Evolutionary conservation across 2,888 invertebrate genomes (phyloP), one percentile per base, ranked within the genome.

Genomic region (Phlogophora meticulosa): DNA sequence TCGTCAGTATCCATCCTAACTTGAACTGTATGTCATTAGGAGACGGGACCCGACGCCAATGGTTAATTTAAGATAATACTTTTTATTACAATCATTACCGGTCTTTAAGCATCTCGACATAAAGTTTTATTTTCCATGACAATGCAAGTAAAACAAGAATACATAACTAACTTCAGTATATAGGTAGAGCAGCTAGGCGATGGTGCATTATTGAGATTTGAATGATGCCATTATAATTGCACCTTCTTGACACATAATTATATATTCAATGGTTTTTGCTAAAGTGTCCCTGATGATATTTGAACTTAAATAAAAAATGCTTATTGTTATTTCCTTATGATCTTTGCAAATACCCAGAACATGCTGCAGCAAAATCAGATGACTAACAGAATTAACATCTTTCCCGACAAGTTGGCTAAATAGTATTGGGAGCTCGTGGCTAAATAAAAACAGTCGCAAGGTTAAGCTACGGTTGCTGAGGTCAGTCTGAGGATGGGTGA

Each of bases 371-470:
- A 75, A 78, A 61, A 73, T 55, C 40, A 4, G 55, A 61, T 72
- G 78, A 61, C 60, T 78, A 62, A 62, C 22, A 46, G 36, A 36
- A 71, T 76, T 73, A 56, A 62, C 71, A 73, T 76, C 77, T 45
- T 48, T 28, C 15, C 49, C 68, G 57, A 45, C 15, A 57, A 57
- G 56, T 67, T 56, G n/a, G 38, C 49, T 65, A 65, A n/a, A n/a
- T n/a, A n/a, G n/a, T n/a, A n/a, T n/a, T n/a, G n/a, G n/a, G n/a
- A n/a, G n/a, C n/a, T n/a, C n/a, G n/a, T n/a, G n/a, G n/a, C n/a
- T n/a, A n/a, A n/a, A n/a, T n/a, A n/a, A n/a, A n/a, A n/a, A n/a
- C n/a, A n/a, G n/a, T n/a, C n/a, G n/a, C n/a, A n/a, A n/a, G n/a
- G n/a, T n/a, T n/a, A n/a, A n/a, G n/a, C n/a, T n/a, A n/a, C n/a